Conservation (phyloP, 2,113 vertebrate genomes). For the Tringa solitaria region DNA sequence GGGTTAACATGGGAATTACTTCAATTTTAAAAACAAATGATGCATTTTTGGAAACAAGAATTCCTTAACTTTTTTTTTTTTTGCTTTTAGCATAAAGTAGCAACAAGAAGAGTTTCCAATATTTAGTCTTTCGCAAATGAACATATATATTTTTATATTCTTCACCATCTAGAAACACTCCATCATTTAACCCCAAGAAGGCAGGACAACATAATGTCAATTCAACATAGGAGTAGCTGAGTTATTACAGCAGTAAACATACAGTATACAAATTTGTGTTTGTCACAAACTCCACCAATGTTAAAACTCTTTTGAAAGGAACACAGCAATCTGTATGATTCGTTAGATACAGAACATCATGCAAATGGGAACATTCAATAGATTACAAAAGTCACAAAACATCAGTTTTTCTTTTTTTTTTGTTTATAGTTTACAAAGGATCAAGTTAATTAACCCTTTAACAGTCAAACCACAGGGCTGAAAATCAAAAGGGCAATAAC, state of each 20-base stretch:
- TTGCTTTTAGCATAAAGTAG: slow-evolving; percentile 66
- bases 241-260: slow-evolving; percentile 65
- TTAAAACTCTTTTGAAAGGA: slow-evolving; percentile 69
- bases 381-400: slow-evolving; percentile 74
- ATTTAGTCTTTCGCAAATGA: slow-evolving; percentile 63
- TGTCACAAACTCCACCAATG: slow-evolving; percentile 62
- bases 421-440: slow-evolving; percentile 55
- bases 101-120: slow-evolving; percentile 62
- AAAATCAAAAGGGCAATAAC: slow-evolving; percentile 40
- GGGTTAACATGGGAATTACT: slow-evolving; percentile 61
- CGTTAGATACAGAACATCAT: slow-evolving; percentile 64
- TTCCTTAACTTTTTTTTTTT: slow-evolving; percentile 52
- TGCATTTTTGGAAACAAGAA: slow-evolving; percentile 59
- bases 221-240: slow-evolving; percentile 62
- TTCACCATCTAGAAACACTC: slow-evolving; percentile 69
- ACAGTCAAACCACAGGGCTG: slow-evolving; percentile 70
- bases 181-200: slow-evolving; percentile 65
- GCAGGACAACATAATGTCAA: slow-evolving; percentile 65
- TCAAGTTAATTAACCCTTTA: slow-evolving; percentile 59
- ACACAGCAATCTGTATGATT: slow-evolving; percentile 57
- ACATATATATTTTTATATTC: slow-evolving; percentile 60
- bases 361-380: slow-evolving; percentile 74
- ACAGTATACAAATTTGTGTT: slow-evolving; percentile 66
- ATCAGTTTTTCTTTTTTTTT: slow-evolving; percentile 6
- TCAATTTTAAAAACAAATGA: slow-evolving; percentile 63